Base-by-base conservation (phyloP, 2,888 invertebrate genomes). In the Spodoptera littoralis region DNA sequence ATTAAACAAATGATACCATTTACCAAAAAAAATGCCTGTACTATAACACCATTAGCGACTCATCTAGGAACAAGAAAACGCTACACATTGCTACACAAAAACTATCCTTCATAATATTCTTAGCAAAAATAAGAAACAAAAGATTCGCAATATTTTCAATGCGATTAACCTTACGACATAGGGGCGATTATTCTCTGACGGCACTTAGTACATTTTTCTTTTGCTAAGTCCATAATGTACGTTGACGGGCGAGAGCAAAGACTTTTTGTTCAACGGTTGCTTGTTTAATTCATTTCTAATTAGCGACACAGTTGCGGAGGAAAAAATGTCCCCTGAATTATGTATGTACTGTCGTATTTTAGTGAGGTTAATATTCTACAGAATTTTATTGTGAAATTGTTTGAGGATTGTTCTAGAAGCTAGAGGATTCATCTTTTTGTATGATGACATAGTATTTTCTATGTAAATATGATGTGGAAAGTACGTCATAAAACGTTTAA, bases 251-350 rank as follows among this genome's bases (percentile, higher is more conserved):
- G 50, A 42, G 61, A 58, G 75, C 30, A 55, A 55, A 62, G 55
- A 60, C 67, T 66, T 80, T 78, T 75, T 73, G 72, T 65, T 67
- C 60, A n/a, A 36, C 59, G 58, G 36, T 36, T 72, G 77, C 70
- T 73, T 78, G 72, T 74, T 79, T 73, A 79, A 81, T 81, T 80
- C 71, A 74, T 76, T 73, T 79, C 68, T 76, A 81, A 81, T 81
- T 81, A 81, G 77, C 69, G 50, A 45, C 52, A 60, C 63, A 42
- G 55, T 48, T 36, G 44, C 63, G 43, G n/a, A 55, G 54, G 30
- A 61, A 77, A 69, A 76, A 77, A 59, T 73, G 55, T 67, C 55
- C 1, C 12, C 11, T 56, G 63, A 59, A 77, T 65, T 47, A 62
- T 60, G 60, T 49, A 49, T n/a, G 18, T 45, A 22, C 50, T 56